Evolutionary conservation across 2,888 invertebrate genomes (phyloP).

Genomic region (Hedychridium roseum): DNA sequence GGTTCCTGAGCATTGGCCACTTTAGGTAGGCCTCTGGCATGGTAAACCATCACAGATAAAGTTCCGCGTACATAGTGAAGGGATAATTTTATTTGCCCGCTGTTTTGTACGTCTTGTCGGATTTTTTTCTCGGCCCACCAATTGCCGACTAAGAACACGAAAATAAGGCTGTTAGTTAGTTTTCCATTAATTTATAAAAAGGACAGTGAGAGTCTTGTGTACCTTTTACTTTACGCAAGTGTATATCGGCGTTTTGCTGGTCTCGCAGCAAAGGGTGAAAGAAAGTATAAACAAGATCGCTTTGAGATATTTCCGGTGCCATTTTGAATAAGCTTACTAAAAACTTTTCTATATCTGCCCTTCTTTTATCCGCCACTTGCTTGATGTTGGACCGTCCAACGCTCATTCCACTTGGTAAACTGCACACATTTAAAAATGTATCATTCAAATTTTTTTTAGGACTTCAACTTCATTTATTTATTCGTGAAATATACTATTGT

Average conservation of each 20-base stretch:
- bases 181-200: background rate
- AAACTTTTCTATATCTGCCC: constrained; percentile 88
- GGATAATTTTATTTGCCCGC: constrained; percentile 82
- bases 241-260: constrained; percentile 88
- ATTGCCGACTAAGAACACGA: constrained; percentile 52
- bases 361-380: constrained; percentile 93
- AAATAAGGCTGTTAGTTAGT: background rate
- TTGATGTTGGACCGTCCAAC: constrained; percentile 94
- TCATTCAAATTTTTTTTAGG: constrained; percentile 2
- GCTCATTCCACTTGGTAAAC: constrained; percentile 78
- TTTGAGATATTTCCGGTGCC: constrained; percentile 94
- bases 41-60: constrained; percentile 85
- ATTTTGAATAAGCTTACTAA: constrained; percentile 85
- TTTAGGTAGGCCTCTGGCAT: constrained; percentile 86
- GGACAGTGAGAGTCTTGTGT: background rate
- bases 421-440: constrained; percentile 57
- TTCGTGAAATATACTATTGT: background rate
- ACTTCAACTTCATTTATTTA: background rate
- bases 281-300: constrained; percentile 97
- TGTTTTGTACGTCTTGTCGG: constrained; percentile 60
- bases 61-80: constrained; percentile 79
- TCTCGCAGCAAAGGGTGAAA: constrained; percentile 96
- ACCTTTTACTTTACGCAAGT: constrained; percentile 82
- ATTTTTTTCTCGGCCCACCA: constrained; percentile 60
- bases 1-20: constrained; percentile 84